Evolutionary conservation across 2,797 vertebrate species (phyloP), one percentile per base, ranked within the genome.

Genomic region (Pachyuromys duprasi): DNA sequence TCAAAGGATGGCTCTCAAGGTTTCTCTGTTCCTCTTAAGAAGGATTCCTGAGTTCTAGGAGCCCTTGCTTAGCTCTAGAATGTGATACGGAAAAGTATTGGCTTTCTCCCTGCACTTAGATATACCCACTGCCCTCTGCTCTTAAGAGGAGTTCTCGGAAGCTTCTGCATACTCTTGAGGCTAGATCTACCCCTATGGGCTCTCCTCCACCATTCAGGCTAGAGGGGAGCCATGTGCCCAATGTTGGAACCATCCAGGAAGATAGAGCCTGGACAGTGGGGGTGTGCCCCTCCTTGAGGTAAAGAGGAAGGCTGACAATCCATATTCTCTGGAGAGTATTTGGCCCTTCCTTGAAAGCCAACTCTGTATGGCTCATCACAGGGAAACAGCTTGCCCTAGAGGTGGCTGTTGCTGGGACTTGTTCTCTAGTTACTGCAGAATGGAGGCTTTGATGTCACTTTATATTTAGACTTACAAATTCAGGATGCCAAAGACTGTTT

Each of bases 381-480:
- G 22, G n/a, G 86, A 39, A 17, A 17, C 36, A 31, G 26, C 78
- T 75, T 0, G 0, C 24, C 33, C 3, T 0, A 57, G 67, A 74
- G n/a, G 86, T 33, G 2, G 36, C 78, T 78, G 14, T 53, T 4
- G 49, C 70, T 62, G 13, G 45, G 28, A 36, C 65, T 8, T 8
- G 17, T 80, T 93, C 53, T 80, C 62, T 4, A 13, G n/a, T 75
- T 60, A 76, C 20, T 36, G 49, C 57, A 74, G 31, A n/a, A 33
- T 22, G 42, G 86, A 94, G 39, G 70, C 42, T 39, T 83, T 45
- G 0, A 20, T 72, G 90, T 70, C 82, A 33, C 55, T 49, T 79
- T 84, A 33, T 53, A 42, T 87, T 83, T 87, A 90, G 67, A 70
- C 67, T 53, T 82, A 55, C 26, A 72, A 6, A 22, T 63, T 63